Evolutionary conservation across 2,888 invertebrate genomes (phyloP), one percentile per base, ranked within the genome.

Genomic region (Hyalella azteca): DNA sequence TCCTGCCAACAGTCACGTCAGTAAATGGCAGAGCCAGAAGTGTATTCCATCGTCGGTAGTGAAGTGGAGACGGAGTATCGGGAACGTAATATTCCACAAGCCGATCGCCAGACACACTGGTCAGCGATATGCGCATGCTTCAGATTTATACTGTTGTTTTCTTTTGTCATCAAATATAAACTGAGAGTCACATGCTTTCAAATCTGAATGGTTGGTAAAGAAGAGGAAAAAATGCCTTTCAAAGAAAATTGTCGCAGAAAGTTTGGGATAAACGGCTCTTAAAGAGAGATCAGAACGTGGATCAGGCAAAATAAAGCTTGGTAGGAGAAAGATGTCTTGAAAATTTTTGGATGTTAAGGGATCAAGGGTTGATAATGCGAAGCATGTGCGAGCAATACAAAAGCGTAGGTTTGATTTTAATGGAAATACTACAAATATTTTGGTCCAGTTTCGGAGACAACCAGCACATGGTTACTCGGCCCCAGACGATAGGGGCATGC

Each of bases 11-110:
- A 89, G 95, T 95, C 90, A 95, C 95, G 90, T 96, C 95, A 87
- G 95, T 95, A 90, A 96, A 96, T 86, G 95, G 95, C 87, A 95
- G 91, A 86, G 95, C 95, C 89, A 95, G 92, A 87, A 95, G 92
- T 85, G 95, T 95, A 91, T 94, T 95, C 94, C 85, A 85, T 40
- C 85, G 85, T 73, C 81, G 80, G 29, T 78, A 77, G 36, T 77
- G 75, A 7, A 49, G 59, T 29, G 80, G 82, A 15, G 84, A 59
- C 60, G 82, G 77, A 3, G 75, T 45, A 45, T 41, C 41, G 40
- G 75, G 75, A 75, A 29, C 49, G 75, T 49, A 49, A 45, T 66
- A 66, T 66, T 66, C 66, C 66, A 66, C 66, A 36, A 36, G 66
- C 36, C 66, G 66, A 36, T 66, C 66, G 22, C 66, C 66, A 66